Conservation (phyloP, 2,113 vertebrate species). For the Paracanthobrama guichenoti region DNA sequence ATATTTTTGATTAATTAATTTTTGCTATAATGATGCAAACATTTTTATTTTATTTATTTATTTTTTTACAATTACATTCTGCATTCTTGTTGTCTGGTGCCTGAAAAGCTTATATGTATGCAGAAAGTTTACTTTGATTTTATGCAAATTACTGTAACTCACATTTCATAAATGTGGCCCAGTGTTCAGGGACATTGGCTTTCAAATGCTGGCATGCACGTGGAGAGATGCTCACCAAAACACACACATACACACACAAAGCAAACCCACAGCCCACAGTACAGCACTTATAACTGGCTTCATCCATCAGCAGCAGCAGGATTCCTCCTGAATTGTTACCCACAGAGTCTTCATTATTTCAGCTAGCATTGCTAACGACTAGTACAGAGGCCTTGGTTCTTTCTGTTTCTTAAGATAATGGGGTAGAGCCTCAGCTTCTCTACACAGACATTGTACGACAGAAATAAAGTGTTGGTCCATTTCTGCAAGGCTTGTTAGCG, state of each 20-base stretch:
- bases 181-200: slow-evolving; percentile 15
- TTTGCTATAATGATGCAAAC: background rate
- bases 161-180: slow-evolving; percentile 9
- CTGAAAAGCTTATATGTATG: background rate
- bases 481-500: slow-evolving; percentile 33
- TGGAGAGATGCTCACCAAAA: slow-evolving; percentile 4
- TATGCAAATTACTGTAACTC: background rate
- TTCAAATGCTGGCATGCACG: background rate
- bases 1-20: background rate
- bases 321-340: slow-evolving; percentile 48
- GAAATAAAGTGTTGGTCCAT: background rate
- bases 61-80: background rate
- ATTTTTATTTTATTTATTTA: too few species aligned
- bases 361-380: slow-evolving; percentile 37
- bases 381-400: slow-evolving; percentile 22
- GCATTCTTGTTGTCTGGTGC: background rate
- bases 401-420: slow-evolving; percentile 50
- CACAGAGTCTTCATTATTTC: slow-evolving; percentile 58
- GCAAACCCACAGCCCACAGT: background rate
- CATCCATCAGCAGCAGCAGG: slow-evolving; percentile 26
- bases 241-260: background rate
- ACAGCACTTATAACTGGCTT: background rate
- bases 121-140: slow-evolving; percentile 1
- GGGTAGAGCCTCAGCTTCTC: background rate
- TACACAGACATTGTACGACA: slow-evolving; percentile 48